These are phyloP conservation scores for Abrostola triplasia DNA, from an alignment of 2,888 invertebrate species.

Conservation along the genomic window DNA sequence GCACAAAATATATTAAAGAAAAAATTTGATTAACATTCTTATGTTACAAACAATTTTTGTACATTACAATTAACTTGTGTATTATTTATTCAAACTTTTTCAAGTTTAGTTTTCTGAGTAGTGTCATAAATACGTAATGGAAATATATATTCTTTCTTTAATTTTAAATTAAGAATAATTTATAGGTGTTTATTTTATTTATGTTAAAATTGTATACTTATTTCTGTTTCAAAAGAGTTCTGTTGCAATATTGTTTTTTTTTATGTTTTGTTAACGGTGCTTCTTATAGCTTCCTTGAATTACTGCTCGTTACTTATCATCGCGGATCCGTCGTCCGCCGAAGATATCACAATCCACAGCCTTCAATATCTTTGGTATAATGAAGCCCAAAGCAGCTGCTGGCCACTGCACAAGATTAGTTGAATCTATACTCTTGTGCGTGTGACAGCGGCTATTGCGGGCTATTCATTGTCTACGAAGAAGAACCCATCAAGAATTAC, in stretches of 20 bases:
- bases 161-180: not conserved
- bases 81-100: not conserved
- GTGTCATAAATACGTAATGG: too few species aligned
- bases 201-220: not conserved
- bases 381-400: conserved; percentile 98
- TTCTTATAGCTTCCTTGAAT: conserved; percentile 38
- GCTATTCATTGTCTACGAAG: conserved; percentile 87
- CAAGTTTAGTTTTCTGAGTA: too few species aligned
- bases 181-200: conserved; percentile 15
- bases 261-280: conserved; percentile 10
- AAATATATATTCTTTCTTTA: not conserved
- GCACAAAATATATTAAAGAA: conserved; percentile 13
- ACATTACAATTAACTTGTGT: not conserved
- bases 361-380: conserved; percentile 59
- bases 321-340: conserved; percentile 36
- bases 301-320: conserved; percentile 22
- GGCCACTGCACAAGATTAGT: conserved; percentile 99
- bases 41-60: conserved; percentile 12
- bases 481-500: conserved; percentile 51
- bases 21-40: conserved; percentile 11
- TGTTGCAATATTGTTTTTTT: not conserved
- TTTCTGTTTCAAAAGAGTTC: not conserved
- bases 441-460: conserved; percentile 99
- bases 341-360: conserved; percentile 56
- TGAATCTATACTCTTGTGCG: conserved; percentile 97